These are phyloP conservation scores for Cyclophora punctaria DNA, from an alignment of 2,888 invertebrate species.

Conservation along the genomic window DNA sequence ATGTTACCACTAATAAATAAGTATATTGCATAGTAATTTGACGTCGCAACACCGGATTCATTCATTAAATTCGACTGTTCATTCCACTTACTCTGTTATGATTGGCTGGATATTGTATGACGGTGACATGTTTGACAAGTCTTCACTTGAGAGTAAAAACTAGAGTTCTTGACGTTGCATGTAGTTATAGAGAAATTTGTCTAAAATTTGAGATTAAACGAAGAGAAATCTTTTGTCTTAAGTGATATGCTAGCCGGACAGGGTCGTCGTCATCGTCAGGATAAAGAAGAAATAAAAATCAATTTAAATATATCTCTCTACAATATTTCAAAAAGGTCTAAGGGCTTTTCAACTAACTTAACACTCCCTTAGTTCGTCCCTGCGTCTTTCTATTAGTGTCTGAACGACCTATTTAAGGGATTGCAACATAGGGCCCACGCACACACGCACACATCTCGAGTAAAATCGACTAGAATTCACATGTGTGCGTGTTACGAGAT, in stretches of 20 bases:
- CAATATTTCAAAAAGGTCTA: neutral
- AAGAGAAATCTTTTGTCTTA: neutral
- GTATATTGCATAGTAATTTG: too few species aligned
- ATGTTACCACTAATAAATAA: too few species aligned
- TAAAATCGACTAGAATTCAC: too few species aligned
- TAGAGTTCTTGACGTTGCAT: too few species aligned
- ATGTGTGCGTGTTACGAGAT: too few species aligned
- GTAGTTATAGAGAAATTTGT: neutral
- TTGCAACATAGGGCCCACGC: slow-evolving; percentile 63
- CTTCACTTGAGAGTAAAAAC: too few species aligned
- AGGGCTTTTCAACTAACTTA: slow-evolving; percentile 5
- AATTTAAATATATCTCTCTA: neutral
- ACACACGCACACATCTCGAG: slow-evolving; percentile 25
- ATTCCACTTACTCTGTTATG: too few species aligned
- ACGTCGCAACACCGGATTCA: too few species aligned
- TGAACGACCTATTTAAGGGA: slow-evolving; percentile 71
- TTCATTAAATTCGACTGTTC: too few species aligned
- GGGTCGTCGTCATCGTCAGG: neutral
- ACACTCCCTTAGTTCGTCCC: slow-evolving; percentile 32
- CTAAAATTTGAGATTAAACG: neutral
- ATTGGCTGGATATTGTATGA: too few species aligned
- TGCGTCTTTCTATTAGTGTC: slow-evolving; percentile 68
- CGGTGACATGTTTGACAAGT: too few species aligned
- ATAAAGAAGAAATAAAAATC: neutral
- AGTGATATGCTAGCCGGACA: neutral